These are phyloP conservation scores for Amiota mariae DNA, from an alignment of 2,888 invertebrate genomes.

Conservation along the genomic window DNA sequence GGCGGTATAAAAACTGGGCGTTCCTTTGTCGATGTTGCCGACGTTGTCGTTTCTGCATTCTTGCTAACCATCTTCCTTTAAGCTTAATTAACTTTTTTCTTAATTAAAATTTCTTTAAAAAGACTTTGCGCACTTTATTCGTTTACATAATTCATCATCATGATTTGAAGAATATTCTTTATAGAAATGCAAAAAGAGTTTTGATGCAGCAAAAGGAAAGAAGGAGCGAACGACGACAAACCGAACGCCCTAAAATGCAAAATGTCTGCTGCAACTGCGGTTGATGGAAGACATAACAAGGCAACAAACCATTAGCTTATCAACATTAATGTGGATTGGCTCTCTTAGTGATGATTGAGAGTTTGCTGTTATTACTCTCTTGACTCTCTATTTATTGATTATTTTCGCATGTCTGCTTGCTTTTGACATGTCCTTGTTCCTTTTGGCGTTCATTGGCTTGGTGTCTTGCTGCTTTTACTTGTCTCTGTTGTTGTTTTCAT, in stretches of 20 bases:
- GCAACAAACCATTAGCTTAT: no score
- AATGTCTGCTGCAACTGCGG: slow-evolving; percentile 29
- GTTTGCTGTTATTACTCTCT: neutral
- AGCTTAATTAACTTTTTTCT: neutral
- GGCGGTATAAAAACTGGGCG: slow-evolving; percentile 78
- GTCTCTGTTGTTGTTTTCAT: neutral
- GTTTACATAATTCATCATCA: slow-evolving; percentile 35
- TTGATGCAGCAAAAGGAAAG: neutral
- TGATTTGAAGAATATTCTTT: slow-evolving; percentile 18
- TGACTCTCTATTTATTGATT: slow-evolving; percentile 64
- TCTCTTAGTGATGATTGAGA: neutral
- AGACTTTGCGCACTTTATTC: neutral
- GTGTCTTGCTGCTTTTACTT: neutral
- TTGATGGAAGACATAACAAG: no score
- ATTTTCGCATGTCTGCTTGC: slow-evolving; percentile 49
- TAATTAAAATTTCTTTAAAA: slow-evolving; percentile 7
- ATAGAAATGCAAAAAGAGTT: neutral
- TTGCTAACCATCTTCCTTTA: slow-evolving; percentile 67
- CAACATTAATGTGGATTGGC: neutral
- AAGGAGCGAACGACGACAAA: no score
- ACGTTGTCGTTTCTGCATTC: slow-evolving; percentile 55
- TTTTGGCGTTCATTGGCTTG: slow-evolving; percentile 58
- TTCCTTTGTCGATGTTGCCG: slow-evolving; percentile 57
- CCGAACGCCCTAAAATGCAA: slow-evolving; percentile 8
- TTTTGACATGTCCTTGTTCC: slow-evolving; percentile 65